Base-by-base conservation (phyloP, 2,797 vertebrate species). In the Dromococcyx pavoninus region DNA sequence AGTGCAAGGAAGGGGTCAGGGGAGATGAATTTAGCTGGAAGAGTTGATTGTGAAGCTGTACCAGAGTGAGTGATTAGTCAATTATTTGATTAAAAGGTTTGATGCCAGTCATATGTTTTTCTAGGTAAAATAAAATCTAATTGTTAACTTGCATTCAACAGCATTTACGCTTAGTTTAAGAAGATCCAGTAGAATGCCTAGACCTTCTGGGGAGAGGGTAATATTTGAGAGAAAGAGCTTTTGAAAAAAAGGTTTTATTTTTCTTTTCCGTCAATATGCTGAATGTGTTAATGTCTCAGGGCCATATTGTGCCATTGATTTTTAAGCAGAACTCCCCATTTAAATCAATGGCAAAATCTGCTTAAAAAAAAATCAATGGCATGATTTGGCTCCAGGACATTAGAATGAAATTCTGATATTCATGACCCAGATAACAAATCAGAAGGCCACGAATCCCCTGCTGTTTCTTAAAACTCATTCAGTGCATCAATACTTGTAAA, bases 71-170 rank as follows among this genome's bases (percentile, higher is more conserved):
- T 97, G 97, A 98, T 98, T 97, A 98, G 98, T 97, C 98, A 98
- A 98, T 98, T 98, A 98, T 98, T 98, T 98, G 98, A 99, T 98
- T 98, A 98, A 98, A 98, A 98, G 96, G 88, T 96, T 95, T 93
- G 84, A 96, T 93, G 95, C 80, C 89, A 96, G 92, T 96, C 97
- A 93, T 97, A 95, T 85, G 71, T 1, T 94, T 85, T 80, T 84
- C 44, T 14, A 28, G 1, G 15, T 16, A 86, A 88, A 87, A 66
- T 74, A 62, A 61, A 79, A 51, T 76, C 60, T 96, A 90, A 83
- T 53, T 81, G 89, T 85, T 95, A 93, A 84, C 89, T 96, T 94
- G 46, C 75, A 92, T 95, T 97, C 92, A 97, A 75, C 46, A 72
- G 76, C 7, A 21, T 92, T 97, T 93, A 78, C 92, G 86, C 75